A percentile compares a stretch with the other conserved stretches of the same genome.
Conservation (phyloP, 2,888 invertebrate genomes). For the Timema cristinae region DNA sequence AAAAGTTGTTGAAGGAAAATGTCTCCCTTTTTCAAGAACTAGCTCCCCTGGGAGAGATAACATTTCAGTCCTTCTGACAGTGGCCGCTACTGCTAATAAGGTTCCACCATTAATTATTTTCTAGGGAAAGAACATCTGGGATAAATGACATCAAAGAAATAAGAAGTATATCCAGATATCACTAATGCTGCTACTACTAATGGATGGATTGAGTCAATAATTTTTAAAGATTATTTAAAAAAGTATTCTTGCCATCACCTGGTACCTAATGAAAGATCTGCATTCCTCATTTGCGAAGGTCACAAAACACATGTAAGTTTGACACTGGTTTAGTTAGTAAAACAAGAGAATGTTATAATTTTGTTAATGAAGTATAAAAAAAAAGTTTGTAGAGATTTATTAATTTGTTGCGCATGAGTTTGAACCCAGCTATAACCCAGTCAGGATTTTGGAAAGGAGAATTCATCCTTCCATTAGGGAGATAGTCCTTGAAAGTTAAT, state of each 20-base stretch:
- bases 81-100: conserved; percentile 37
- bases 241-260: too few species aligned
- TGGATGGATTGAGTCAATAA: too few species aligned
- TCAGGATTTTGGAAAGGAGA: too few species aligned
- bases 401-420: neutral
- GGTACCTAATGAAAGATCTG: too few species aligned
- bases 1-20: conserved; percentile 32
- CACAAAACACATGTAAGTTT: neutral
- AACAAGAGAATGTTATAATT: neutral
- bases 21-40: conserved; percentile 29
- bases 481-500: too few species aligned
- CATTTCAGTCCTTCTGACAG: conserved; percentile 36
- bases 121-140: conserved; percentile 28
- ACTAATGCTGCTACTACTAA: too few species aligned
- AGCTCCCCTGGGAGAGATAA: conserved; percentile 39
- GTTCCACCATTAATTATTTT: conserved; percentile 40
- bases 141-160: too few species aligned
- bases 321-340: neutral
- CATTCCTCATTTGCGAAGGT: neutral
- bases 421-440: too few species aligned
- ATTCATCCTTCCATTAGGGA: too few species aligned
- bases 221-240: too few species aligned
- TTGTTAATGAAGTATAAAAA: too few species aligned
- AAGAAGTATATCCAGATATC: too few species aligned
- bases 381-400: neutral